Base-by-base conservation (phyloP, 2,797 vertebrate genomes). In the Manis pentadactyla region DNA sequence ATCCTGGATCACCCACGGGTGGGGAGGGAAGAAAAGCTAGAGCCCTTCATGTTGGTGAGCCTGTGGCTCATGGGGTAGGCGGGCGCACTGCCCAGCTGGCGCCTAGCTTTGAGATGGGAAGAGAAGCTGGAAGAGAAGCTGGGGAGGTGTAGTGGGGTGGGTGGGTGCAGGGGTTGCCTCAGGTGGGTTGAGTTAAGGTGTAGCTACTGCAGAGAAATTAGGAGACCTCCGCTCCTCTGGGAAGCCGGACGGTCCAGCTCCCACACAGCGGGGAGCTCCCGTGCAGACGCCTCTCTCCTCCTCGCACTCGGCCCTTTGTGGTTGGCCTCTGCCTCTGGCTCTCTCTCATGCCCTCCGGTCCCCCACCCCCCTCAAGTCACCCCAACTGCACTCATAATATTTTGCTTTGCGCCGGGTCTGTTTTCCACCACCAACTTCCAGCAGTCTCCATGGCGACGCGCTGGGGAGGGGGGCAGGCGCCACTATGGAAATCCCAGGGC, bases 261-360 rank as follows among this genome's bases (percentile, higher is more conserved):
- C 89, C 86, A 64, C 92, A 71, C 46, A 68, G 97, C 90, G 0
- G 94, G 83, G n/a, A 82, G 89, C 68, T 92, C 71, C 94, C 3
- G 1, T 21, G 89, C 92, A 84, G 84, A 91, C 93, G 88, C 61
- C 98, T 98, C 99, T 98, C 98, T 98, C 98, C 98, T 92, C 97
- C 95, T 98, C 97, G 98, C 86, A 34, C 88, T 71, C 57, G 98
- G 98, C 97, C 98, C 98, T 99, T 98, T 99, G 98, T 98, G 99
- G 99, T 99, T 98, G 97, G 97, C 96, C 98, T 99, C 98, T 98
- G 98, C 99, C 98, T 99, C 98, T 98, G 98, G 96, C 97, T 98
- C 98, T 98, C 97, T 96, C 99, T 98, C 98, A 97, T 98, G 99
- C 98, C 98, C 98, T 95, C 92, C 85, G 81, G 96, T 74, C 97